Conservation (phyloP, 2,888 invertebrate genomes). For the Drepana falcataria region DNA sequence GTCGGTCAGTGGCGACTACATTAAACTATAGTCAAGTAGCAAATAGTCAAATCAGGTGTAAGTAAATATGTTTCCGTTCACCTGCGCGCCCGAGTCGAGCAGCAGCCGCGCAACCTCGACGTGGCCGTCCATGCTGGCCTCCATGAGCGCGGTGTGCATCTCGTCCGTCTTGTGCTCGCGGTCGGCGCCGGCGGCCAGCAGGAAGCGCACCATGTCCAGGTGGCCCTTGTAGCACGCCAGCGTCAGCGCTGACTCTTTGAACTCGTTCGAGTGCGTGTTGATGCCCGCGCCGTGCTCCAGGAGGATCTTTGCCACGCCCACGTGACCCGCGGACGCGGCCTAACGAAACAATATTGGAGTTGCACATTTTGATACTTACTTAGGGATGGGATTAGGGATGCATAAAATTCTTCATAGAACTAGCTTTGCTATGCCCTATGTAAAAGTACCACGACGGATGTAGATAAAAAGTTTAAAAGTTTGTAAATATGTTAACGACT, state of each 20-base stretch:
- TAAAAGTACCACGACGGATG: too few species aligned
- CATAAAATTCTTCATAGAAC: too few species aligned
- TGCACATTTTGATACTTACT: too few species aligned
- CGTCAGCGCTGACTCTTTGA: slow-evolving; percentile 98
- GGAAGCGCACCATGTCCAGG: slow-evolving; percentile 97
- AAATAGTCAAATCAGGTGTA: background rate
- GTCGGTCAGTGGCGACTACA: too few species aligned
- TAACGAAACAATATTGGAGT: slow-evolving; percentile 12
- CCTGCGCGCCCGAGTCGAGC: slow-evolving; percentile 97
- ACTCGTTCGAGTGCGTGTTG: slow-evolving; percentile 99
- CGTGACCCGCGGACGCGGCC: slow-evolving; percentile 97
- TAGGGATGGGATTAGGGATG: too few species aligned
- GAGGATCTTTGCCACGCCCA: slow-evolving; percentile 93
- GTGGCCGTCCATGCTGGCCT: slow-evolving; percentile 99
- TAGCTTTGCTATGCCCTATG: too few species aligned
- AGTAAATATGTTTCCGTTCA: slow-evolving; percentile 40
- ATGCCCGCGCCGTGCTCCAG: slow-evolving; percentile 97
- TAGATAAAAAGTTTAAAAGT: too few species aligned
- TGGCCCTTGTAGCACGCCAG: slow-evolving; percentile 97
- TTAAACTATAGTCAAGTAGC: too few species aligned
- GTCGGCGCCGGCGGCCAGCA: slow-evolving; percentile 97
- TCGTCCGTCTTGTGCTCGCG: slow-evolving; percentile 99
- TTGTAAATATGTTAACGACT: too few species aligned
- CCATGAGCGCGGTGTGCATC: slow-evolving; percentile 99
- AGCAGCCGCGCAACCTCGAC: slow-evolving; percentile 97